These are phyloP conservation scores for Propithecus coquereli DNA, from an alignment of 2,113 vertebrate genomes.

Conservation along the genomic window DNA sequence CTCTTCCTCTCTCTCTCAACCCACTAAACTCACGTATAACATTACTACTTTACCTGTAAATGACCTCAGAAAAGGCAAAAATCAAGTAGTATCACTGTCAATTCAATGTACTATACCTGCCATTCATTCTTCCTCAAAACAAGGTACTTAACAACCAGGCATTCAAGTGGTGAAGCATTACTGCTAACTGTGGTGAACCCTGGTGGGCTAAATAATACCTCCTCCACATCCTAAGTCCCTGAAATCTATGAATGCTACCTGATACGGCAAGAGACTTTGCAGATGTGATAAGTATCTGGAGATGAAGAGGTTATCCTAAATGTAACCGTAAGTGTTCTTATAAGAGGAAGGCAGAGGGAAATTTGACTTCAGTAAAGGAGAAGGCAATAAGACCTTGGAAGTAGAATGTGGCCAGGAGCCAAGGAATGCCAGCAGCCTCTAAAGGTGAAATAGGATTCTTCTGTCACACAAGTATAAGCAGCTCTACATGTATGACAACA, in stretches of 20 bases:
- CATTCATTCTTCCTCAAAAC: neutral
- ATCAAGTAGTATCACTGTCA: neutral
- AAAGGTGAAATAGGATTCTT: neutral
- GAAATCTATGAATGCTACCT: neutral
- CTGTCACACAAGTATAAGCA: neutral
- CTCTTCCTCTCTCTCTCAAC: too few relatives aligned
- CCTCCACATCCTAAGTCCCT: neutral
- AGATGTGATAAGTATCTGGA: neutral
- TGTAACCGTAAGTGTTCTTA: neutral
- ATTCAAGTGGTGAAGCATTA: neutral
- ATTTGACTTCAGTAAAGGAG: neutral
- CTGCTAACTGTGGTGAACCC: neutral
- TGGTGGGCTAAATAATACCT: neutral
- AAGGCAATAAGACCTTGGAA: neutral
- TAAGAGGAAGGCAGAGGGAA: neutral
- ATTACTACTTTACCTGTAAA: neutral
- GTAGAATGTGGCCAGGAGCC: neutral
- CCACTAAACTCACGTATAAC: neutral
- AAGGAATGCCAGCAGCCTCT: neutral
- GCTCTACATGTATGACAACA: neutral
- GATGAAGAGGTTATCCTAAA: neutral
- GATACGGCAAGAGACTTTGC: neutral
- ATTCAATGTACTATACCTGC: neutral
- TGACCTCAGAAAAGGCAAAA: neutral
- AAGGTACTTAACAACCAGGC: neutral